Evolutionary conservation across 1,140 invertebrate genomes (phyloP).

Genomic region (Drosophila bocki): DNA sequence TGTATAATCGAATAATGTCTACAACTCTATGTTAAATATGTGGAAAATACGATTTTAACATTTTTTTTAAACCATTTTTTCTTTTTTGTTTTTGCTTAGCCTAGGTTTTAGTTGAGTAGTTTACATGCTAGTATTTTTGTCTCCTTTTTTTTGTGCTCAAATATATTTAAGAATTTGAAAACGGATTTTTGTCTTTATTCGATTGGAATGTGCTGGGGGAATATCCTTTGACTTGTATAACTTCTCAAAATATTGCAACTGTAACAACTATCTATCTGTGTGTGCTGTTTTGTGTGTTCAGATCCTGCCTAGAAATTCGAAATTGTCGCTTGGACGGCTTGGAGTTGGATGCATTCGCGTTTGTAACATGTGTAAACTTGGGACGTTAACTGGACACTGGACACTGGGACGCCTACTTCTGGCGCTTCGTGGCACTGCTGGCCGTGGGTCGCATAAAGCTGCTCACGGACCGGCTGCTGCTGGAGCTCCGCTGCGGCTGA

Average conservation of each 20-base stretch:
- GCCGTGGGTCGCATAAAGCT: slow-evolving; percentile 87
- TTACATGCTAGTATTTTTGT: slow-evolving; percentile 66
- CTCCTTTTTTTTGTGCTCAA: slow-evolving; percentile 65
- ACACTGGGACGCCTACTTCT: slow-evolving; percentile 57
- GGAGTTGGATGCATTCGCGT: slow-evolving; percentile 63
- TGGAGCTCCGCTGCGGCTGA: slow-evolving; percentile 52
- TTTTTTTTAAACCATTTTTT: slow-evolving; percentile 23
- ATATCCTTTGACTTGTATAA: slow-evolving; percentile 45
- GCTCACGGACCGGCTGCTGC: slow-evolving; percentile 81
- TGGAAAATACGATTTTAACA: slow-evolving; percentile 69
- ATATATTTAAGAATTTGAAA: slow-evolving; percentile 68
- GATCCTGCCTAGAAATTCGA: slow-evolving; percentile 78
- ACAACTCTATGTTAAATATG: slow-evolving; percentile 76
- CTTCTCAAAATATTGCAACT: slow-evolving; percentile 61
- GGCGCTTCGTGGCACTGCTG: slow-evolving; percentile 85
- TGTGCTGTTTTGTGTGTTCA: slow-evolving; percentile 37
- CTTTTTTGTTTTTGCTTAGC: slow-evolving; percentile 40
- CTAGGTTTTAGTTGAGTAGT: slow-evolving; percentile 68
- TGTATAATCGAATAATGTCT: slow-evolving; percentile 80
- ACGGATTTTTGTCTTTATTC: slow-evolving; percentile 47
- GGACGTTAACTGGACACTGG: slow-evolving; percentile 66
- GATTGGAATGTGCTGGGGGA: slow-evolving; percentile 67
- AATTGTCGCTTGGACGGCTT: slow-evolving; percentile 76
- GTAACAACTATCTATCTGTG: slow-evolving; percentile 52
- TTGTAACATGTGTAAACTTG: slow-evolving; percentile 69